Percentiles rank a stretch among this genome's conserved stretches.
Evolutionary conservation across 1,140 invertebrate genomes (phyloP).

Genomic region (Drosophila ficusphila): DNA sequence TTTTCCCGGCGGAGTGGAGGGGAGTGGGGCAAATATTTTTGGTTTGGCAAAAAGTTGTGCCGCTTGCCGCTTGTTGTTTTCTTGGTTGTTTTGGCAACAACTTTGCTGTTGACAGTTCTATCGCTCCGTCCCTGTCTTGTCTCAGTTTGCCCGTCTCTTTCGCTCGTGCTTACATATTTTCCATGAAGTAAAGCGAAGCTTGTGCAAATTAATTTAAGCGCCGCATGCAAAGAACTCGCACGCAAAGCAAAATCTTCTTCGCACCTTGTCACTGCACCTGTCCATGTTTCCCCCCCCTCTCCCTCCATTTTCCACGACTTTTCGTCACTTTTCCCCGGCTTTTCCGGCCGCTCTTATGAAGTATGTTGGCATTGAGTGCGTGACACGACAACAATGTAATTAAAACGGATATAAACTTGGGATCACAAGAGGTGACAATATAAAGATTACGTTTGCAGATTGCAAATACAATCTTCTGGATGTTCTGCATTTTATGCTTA

Average conservation of each 20-base stretch:
- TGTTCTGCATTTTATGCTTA: too few relatives aligned
- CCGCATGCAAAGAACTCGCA: constrained; percentile 67
- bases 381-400: constrained; percentile 15
- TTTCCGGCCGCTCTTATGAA: background rate
- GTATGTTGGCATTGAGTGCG: constrained; percentile 14
- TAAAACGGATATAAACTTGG: background rate
- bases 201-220: constrained; percentile 74
- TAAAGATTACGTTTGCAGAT: background rate
- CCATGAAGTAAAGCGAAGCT: constrained; percentile 34
- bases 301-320: background rate
- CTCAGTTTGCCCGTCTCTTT: too few relatives aligned
- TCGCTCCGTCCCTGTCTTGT: background rate
- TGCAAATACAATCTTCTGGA: background rate
- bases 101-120: constrained; percentile 45
- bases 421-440: constrained; percentile 14
- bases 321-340: background rate
- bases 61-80: constrained; percentile 33
- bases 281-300: background rate
- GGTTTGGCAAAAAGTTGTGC: constrained; percentile 45
- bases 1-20: too few relatives aligned
- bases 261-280: constrained; percentile 45
- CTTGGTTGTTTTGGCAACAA: constrained; percentile 54
- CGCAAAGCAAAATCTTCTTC: constrained; percentile 39
- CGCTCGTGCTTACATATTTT: constrained; percentile 46
- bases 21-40: constrained; percentile 34